A percentile compares a stretch with the other conserved stretches of the same genome.
These are phyloP conservation scores for Fabriciana adippe DNA, from an alignment of 2,888 invertebrate species.

Conservation along the genomic window DNA sequence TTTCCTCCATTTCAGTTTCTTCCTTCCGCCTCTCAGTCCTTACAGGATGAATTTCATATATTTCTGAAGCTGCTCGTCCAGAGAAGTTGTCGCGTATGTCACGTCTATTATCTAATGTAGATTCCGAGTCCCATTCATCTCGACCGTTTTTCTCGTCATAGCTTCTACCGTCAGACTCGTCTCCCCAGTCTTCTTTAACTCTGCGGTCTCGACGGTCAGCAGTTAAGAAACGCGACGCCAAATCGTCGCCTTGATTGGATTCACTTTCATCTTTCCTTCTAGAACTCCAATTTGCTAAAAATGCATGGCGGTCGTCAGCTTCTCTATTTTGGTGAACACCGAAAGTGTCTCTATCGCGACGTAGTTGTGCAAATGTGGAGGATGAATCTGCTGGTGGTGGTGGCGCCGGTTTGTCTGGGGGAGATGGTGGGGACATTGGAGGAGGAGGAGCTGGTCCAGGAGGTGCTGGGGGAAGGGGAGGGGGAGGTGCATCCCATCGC, in stretches of 20 bases:
- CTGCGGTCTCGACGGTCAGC: conserved; percentile 66
- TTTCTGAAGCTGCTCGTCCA: conserved; percentile 73
- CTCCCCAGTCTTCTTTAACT: conserved; percentile 70
- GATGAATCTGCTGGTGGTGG: conserved; percentile 84
- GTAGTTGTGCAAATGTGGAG: conserved; percentile 84
- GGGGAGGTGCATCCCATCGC: conserved; percentile 85
- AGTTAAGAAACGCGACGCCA: conserved; percentile 72
- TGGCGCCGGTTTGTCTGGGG: conserved; percentile 80
- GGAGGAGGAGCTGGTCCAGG: conserved; percentile 85
- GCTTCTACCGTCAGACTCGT: conserved; percentile 66
- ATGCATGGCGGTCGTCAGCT: conserved; percentile 79
- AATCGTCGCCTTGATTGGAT: conserved; percentile 62
- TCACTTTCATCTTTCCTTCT: conserved; percentile 70
- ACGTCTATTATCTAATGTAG: conserved; percentile 63
- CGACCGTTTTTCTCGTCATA: conserved; percentile 66
- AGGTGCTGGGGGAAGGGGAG: conserved; percentile 85
- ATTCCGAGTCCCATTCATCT: conserved; percentile 78
- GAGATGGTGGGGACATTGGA: conserved; percentile 81
- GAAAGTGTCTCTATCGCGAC: conserved; percentile 88
- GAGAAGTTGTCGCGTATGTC: conserved; percentile 68
- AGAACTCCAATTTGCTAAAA: conserved; percentile 78
- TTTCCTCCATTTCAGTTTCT: conserved; percentile 63
- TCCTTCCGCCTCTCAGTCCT: conserved; percentile 65
- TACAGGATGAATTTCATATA: conserved; percentile 72
- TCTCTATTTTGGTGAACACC: conserved; percentile 87